These are phyloP conservation scores for Tribolium castaneum DNA, from an alignment of 1,140 invertebrate genomes.

Conservation along the genomic window DNA sequence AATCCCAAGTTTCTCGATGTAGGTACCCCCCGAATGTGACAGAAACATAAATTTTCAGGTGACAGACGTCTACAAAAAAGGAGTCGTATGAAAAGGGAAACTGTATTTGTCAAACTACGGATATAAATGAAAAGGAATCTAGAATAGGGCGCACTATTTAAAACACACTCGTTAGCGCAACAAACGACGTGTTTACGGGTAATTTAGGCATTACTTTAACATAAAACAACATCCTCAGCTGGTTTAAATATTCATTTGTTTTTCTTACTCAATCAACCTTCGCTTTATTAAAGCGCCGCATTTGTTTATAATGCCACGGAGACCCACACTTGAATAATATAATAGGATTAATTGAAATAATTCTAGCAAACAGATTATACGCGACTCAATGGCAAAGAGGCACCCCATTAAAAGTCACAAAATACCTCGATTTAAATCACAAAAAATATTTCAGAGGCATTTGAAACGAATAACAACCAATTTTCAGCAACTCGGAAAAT, in stretches of 20 bases:
- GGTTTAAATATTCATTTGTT: constrained; percentile 24
- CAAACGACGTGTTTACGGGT: not conserved
- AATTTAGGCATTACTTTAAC: constrained; percentile 12
- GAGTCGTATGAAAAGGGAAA: constrained; percentile 33
- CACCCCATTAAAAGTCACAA: not conserved
- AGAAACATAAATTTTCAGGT: constrained; percentile 44
- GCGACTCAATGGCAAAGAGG: not conserved
- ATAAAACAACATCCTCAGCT: not conserved
- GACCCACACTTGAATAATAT: constrained; percentile 23
- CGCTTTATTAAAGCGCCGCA: constrained; percentile 1
- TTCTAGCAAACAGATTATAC: constrained; percentile 12
- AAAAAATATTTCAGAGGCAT: not conserved
- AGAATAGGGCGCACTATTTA: constrained; percentile 9
- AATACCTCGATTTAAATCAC: not conserved
- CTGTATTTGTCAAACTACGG: constrained; percentile 38
- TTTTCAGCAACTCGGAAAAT: not conserved
- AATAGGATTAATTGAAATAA: constrained; percentile 19
- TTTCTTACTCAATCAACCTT: constrained; percentile 23
- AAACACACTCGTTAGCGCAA: not conserved
- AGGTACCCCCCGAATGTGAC: constrained; percentile 39
- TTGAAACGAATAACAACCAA: not conserved
- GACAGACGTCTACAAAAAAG: constrained; percentile 43
- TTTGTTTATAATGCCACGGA: constrained; percentile 18
- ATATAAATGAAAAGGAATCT: constrained; percentile 36
- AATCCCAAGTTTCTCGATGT: constrained; percentile 41